Base-by-base conservation (phyloP, 2,113 vertebrate genomes). In the Dascyllus trimaculatus region DNA sequence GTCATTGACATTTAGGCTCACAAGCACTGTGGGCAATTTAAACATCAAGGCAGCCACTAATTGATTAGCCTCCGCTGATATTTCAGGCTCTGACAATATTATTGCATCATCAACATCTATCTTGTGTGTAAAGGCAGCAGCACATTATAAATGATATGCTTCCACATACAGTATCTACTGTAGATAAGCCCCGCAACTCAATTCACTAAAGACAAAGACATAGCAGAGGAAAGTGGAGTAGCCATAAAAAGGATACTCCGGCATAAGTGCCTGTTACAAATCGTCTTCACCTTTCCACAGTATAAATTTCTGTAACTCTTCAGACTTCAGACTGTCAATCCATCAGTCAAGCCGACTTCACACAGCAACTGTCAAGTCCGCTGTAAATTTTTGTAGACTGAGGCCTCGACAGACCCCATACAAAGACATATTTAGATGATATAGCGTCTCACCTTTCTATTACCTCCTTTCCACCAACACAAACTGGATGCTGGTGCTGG, bases 1-100 rank as follows among this genome's bases (percentile, higher is more conserved):
- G 73, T 85, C 87, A 71, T 75, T 93, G 90, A 89, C 90, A 93
- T 93, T 93, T 89, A 89, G 85, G 77, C 86, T 82, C 75, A 64
- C 29, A 26, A 75, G 79, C 60, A 64, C 68, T 57, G 66, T 62
- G 70, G 52, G 70, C 64, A 77, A 88, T 88, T 91, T 71, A 82
- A 80, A 79, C 84, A 89, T 84, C 81, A 78, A 80, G 75, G 88
- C 82, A 63, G 68, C 13, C 43, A 17, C 73, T 89, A 88, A 91
- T 91, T 89, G 85, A 94, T 91, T 86, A 80, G 38, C 49, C 24
- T 82, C 65, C 66, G 80, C 78, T 58, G 86, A 82, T 91, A 86
- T 92, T 93, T 91, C 91, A 88, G 62, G 58, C 61, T 77, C 78
- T 80, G 84, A 86, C 89, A 85, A 79, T 76, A 84, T 75, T 72